phyloP scores from a whole-genome alignment of 2,113 vertebrate species.

The Triplophysa dalaica region DNA sequence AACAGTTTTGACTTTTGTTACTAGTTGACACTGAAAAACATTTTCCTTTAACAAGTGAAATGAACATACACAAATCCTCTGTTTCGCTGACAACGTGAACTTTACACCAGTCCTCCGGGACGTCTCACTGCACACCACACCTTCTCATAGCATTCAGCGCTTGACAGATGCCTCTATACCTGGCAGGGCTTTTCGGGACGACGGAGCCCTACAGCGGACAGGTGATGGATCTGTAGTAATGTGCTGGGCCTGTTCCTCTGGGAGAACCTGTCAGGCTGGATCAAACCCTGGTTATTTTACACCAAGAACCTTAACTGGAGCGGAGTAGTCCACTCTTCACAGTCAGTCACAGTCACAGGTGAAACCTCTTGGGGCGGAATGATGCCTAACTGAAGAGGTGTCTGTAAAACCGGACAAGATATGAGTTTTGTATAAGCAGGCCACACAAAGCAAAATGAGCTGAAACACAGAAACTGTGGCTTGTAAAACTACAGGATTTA shows the following conservation, averaged over 20 bases:
- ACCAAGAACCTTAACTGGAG: slow-evolving; percentile 4
- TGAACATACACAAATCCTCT: slow-evolving; percentile 10
- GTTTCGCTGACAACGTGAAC: slow-evolving; percentile 45
- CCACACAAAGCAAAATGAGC: not conserved
- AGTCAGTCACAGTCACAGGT: slow-evolving; percentile 11
- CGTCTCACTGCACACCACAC: slow-evolving; percentile 26
- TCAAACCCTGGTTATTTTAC: slow-evolving; percentile 41
- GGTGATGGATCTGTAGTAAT: slow-evolving; percentile 42
- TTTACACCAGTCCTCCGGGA: slow-evolving; percentile 42
- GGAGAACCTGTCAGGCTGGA: slow-evolving; percentile 46
- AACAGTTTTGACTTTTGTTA: slow-evolving; percentile 1
- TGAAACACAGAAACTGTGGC: too few species aligned
- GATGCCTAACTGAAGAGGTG: slow-evolving; percentile 18
- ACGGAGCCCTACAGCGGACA: slow-evolving; percentile 33
- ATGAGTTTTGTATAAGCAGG: not conserved
- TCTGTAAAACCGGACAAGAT: slow-evolving; percentile 13
- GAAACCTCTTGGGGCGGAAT: not conserved
- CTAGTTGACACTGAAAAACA: slow-evolving; percentile 22
- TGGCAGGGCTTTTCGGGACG: slow-evolving; percentile 28
- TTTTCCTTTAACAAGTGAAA: slow-evolving; percentile 8
- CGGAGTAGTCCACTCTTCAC: slow-evolving; percentile 32
- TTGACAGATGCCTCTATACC: slow-evolving; percentile 47
- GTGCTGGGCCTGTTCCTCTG: slow-evolving; percentile 41
- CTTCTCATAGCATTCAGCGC: slow-evolving; percentile 13
- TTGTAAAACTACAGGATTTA: too few species aligned